Conservation (phyloP, 2,113 vertebrate species). For the Bujurquina vittata region DNA sequence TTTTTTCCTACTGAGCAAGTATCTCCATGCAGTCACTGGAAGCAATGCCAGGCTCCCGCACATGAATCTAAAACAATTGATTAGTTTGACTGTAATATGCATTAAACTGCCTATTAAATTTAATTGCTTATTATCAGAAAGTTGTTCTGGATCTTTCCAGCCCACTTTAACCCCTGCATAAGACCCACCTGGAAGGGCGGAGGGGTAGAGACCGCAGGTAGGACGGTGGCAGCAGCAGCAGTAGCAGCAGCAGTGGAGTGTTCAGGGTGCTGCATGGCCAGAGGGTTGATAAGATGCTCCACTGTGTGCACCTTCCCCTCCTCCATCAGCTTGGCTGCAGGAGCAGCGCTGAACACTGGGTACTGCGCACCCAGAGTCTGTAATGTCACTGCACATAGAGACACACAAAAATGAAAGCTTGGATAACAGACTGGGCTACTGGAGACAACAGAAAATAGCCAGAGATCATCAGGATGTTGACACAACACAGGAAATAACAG, state of each 20-base stretch:
- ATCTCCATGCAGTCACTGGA: neutral
- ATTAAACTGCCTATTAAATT: neutral
- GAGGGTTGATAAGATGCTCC: slow-evolving; percentile 94
- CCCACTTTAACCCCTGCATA: neutral
- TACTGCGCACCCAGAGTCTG: slow-evolving; percentile 90
- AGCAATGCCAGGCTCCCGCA: neutral
- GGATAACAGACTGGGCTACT: slow-evolving; percentile 28
- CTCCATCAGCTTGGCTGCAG: slow-evolving; percentile 90
- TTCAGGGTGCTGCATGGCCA: slow-evolving; percentile 89
- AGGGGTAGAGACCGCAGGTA: slow-evolving; percentile 92
- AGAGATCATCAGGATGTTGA: neutral
- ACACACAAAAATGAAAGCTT: slow-evolving; percentile 42
- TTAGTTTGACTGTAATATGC: neutral
- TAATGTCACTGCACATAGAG: slow-evolving; percentile 86
- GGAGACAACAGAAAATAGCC: neutral
- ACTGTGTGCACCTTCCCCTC: slow-evolving; percentile 93
- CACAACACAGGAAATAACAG: neutral
- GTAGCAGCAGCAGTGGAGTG: slow-evolving; percentile 77
- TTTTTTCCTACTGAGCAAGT: neutral
- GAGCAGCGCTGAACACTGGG: slow-evolving; percentile 89
- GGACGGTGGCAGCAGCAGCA: slow-evolving; percentile 74
- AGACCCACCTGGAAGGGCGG: slow-evolving; percentile 92
- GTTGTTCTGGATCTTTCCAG: too few relatives aligned
- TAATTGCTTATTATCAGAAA: neutral
- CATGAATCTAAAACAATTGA: neutral